Evolutionary conservation across 2,797 vertebrate genomes (phyloP), one percentile per base, ranked within the genome.

Genomic region (Brachymystax lenok): DNA sequence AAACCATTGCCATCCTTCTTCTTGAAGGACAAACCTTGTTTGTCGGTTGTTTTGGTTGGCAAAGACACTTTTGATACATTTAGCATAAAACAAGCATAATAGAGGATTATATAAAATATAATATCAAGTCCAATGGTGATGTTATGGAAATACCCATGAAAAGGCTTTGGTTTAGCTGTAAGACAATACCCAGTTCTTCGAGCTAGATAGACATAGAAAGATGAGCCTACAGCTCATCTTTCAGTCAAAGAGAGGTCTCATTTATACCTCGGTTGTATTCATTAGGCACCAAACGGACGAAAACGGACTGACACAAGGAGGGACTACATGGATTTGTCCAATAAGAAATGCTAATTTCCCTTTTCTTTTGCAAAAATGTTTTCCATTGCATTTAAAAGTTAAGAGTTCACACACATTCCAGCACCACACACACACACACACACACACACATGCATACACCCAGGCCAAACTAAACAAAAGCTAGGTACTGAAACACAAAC

Each of bases 171-270:
- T 46, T 46, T 3, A 46, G 40, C 40, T 46, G 10, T 13, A 46
- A 46, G 40, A 12, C 40, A 46, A 46, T 13, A 13, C 40, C 40
- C 40, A 13, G 40, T 12, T 1, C 2, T 12, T 46, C 10, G 40
- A 3, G 40, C 40, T 46, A 46, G 10, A 12, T 12, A 46, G 40
- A 46, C 12, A 46, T 12, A 76, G 86, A 90, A 88, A 88, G 84
- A 82, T 24, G 81, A 91, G 21, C 50, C 51, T 19, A 16, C 33
- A 6, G 17, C 73, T 80, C 80, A 19, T 19, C 16, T 51, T 86
- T 87, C 82, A 87, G 77, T 74, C 52, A 35, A 74, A 27, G 77
- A 67, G 75, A 56, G 24, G n/a, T 66, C 63, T 6, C 28, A 16
- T 24, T 24, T 10, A 16, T 52, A 74, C 71, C 30, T 75, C 28